Evolutionary conservation across 2,888 invertebrate species (phyloP).

Genomic region (Euplagia quadripunctaria): DNA sequence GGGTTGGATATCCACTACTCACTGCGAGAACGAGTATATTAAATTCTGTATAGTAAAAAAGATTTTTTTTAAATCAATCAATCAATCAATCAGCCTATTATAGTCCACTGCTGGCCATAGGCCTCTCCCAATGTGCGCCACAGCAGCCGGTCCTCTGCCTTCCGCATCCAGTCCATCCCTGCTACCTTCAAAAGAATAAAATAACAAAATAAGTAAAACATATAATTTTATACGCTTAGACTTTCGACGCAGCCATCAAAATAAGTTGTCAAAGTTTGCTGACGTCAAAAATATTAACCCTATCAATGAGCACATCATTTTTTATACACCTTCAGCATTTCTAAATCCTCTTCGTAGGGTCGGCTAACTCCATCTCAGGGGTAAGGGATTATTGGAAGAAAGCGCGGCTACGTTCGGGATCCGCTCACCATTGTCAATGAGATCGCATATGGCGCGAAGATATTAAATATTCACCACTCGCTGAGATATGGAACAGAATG

Average conservation of each 20-base stretch:
- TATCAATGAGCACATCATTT: slow-evolving; percentile 47
- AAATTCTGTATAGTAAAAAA: too few relatives aligned
- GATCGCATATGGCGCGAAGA: slow-evolving; percentile 70
- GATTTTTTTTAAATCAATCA: too few relatives aligned
- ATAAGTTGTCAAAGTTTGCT: slow-evolving; percentile 32
- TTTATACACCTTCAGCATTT: slow-evolving; percentile 55
- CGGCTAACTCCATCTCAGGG: slow-evolving; percentile 66
- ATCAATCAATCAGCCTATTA: too few relatives aligned
- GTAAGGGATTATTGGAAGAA: slow-evolving; percentile 75
- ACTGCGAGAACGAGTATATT: too few relatives aligned
- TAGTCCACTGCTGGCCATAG: too few relatives aligned
- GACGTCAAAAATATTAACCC: slow-evolving; percentile 51
- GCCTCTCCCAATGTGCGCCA: too few relatives aligned
- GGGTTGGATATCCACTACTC: too few relatives aligned
- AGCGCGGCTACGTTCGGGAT: slow-evolving; percentile 60
- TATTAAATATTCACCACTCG: slow-evolving; percentile 77
- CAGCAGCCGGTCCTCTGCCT: too few relatives aligned
- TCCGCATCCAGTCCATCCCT: too few relatives aligned
- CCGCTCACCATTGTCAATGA: slow-evolving; percentile 69
- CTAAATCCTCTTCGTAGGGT: slow-evolving; percentile 67
- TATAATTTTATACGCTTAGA: neutral
- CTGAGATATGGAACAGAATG: slow-evolving; percentile 46
- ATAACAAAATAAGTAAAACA: neutral
- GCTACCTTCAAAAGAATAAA: neutral
- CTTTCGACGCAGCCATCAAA: slow-evolving; percentile 7